Conservation (phyloP, 2,797 vertebrate species). For the Calcarius lapponicus region DNA sequence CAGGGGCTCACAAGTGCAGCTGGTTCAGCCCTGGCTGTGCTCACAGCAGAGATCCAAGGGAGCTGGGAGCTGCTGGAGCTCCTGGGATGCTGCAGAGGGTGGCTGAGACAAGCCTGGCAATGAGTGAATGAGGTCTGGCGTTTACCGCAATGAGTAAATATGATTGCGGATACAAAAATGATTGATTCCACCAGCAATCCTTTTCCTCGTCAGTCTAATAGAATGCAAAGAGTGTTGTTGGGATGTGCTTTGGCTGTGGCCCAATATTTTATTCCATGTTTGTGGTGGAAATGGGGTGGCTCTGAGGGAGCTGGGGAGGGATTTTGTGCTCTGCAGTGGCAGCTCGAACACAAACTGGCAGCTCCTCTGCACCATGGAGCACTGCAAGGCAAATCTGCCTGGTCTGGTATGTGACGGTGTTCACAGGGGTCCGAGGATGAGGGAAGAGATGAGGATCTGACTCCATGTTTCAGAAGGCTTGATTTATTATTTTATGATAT, state of each 20-base stretch:
- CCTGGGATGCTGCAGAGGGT: neutral
- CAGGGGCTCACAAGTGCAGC: fast-evolving
- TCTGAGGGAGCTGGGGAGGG: neutral
- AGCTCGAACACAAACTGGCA: neutral
- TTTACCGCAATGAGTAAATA: neutral
- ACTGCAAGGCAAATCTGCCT: neutral
- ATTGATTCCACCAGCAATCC: too few species aligned
- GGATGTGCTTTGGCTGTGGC: fast-evolving
- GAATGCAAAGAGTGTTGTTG: fast-evolving
- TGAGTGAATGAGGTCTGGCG: neutral
- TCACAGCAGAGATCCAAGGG: neutral
- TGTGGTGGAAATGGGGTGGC: neutral
- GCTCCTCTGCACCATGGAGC: fast-evolving
- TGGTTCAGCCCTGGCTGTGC: neutral
- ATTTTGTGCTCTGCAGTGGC: neutral
- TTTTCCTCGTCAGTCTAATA: too few species aligned
- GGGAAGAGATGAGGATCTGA: too few species aligned
- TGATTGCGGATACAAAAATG: neutral
- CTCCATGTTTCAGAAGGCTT: too few species aligned
- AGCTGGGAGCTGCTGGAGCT: neutral
- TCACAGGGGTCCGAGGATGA: too few species aligned
- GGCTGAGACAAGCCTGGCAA: neutral
- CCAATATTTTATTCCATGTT: fast-evolving
- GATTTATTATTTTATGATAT: too few species aligned
- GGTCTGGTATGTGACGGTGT: too few species aligned